These are phyloP conservation scores for Patella vulgata DNA, from an alignment of 1,140 invertebrate genomes.

Conservation along the genomic window DNA sequence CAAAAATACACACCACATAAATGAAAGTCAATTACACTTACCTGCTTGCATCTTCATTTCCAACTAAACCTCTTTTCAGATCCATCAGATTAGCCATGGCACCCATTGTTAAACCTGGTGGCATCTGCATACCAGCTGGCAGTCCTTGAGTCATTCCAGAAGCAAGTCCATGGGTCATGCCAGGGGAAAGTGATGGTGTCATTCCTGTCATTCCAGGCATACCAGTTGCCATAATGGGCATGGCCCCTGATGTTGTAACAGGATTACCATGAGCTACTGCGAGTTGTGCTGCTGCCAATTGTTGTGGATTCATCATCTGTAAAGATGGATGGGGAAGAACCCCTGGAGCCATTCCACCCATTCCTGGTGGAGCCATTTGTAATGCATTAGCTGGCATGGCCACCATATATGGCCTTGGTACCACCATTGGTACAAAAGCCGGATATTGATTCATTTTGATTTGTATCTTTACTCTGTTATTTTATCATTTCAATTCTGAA, in stretches of 20 bases:
- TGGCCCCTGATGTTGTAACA: conserved; percentile 6
- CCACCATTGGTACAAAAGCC: conserved; percentile 59
- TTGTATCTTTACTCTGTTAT: not conserved
- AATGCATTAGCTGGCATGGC: conserved; percentile 39
- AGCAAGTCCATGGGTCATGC: conserved; percentile 24
- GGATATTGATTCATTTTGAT: conserved; percentile 47
- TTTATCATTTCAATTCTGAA: no score
- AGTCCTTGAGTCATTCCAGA: conserved; percentile 16
- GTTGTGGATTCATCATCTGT: no score
- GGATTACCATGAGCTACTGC: no score
- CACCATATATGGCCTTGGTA: conserved; percentile 57
- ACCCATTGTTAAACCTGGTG: conserved; percentile 11
- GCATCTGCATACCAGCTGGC: conserved; percentile 13
- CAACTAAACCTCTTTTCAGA: not conserved
- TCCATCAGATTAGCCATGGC: conserved; percentile 7
- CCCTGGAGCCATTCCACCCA: conserved; percentile 8
- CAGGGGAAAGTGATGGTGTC: conserved; percentile 15
- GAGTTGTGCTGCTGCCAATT: no score
- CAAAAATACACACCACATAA: no score
- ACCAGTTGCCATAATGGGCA: not conserved
- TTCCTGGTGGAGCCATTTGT: conserved; percentile 23
- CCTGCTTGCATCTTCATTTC: no score
- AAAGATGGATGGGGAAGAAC: no score
- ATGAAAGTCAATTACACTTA: not conserved
- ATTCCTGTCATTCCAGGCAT: conserved; percentile 10